Percentiles rank a stretch among this genome's conserved stretches.
Evolutionary conservation across 2,888 invertebrate species (phyloP).

Genomic region (Lasioglossum morio): DNA sequence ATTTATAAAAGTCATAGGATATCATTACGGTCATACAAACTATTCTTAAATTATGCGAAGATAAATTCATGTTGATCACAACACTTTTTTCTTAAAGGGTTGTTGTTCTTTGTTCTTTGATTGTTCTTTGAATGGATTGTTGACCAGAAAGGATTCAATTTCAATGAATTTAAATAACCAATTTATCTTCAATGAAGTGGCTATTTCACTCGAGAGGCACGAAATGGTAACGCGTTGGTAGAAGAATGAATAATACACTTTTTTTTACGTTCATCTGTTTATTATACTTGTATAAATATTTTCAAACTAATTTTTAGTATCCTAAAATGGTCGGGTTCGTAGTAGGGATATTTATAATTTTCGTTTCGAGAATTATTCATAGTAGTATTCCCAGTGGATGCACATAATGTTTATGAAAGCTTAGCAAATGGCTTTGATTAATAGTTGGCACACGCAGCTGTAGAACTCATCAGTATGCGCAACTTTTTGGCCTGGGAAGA

Average conservation of each 20-base stretch:
- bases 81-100: neutral
- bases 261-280: neutral
- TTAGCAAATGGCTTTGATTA: conserved; percentile 5
- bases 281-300: neutral
- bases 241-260: neutral
- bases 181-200: neutral
- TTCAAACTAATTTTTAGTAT: neutral
- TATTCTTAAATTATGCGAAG: too few relatives aligned
- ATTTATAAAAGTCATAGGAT: too few relatives aligned
- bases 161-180: neutral
- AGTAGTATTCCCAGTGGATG: neutral
- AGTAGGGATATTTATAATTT: neutral
- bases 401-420: neutral
- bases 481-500: conserved; percentile 3
- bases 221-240: neutral
- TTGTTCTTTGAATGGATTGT: neutral
- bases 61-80: neutral
- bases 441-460: conserved; percentile 3
- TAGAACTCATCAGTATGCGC: conserved; percentile 11
- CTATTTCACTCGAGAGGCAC: neutral
- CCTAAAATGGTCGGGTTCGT: neutral
- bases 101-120: too few relatives aligned
- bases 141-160: neutral
- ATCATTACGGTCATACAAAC: too few relatives aligned
- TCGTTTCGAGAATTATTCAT: conserved; percentile 4